Percentiles rank a stretch among this genome's conserved stretches.
phyloP scores from a whole-genome alignment of 2,113 vertebrate genomes.

The Fulmarus glacialis region DNA sequence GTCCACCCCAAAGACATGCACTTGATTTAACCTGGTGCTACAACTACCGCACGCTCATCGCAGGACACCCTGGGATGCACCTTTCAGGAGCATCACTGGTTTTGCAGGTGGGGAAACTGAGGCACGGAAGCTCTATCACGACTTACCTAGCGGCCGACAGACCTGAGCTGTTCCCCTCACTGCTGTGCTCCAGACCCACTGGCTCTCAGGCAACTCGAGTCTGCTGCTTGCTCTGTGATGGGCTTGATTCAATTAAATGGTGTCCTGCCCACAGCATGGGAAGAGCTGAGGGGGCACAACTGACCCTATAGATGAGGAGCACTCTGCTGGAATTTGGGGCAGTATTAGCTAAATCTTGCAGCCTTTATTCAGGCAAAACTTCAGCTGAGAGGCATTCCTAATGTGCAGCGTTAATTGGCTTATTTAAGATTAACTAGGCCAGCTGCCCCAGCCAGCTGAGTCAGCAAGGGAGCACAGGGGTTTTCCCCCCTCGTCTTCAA shows the following conservation, averaged over 20 bases:
- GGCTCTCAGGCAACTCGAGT: rapidly evolving
- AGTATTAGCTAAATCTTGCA: background rate
- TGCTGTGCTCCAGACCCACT: background rate
- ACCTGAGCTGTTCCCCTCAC: background rate
- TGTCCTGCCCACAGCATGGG: rapidly evolving
- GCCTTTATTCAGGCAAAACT: background rate
- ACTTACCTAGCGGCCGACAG: rapidly evolving
- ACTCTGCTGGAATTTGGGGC: background rate
- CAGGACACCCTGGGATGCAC: background rate
- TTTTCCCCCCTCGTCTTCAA: background rate
- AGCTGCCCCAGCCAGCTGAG: background rate
- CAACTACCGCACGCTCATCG: rapidly evolving
- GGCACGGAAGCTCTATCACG: rapidly evolving
- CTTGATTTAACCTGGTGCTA: background rate
- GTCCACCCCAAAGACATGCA: background rate
- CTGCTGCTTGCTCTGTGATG: background rate
- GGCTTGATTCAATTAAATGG: background rate
- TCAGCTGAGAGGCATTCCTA: background rate
- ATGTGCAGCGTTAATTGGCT: background rate
- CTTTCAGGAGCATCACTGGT: background rate
- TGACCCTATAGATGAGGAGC: background rate
- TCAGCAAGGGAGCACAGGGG: background rate
- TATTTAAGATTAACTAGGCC: background rate
- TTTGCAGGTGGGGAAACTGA: background rate
- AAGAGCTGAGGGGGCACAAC: background rate